Evolutionary conservation across 2,797 vertebrate species (phyloP), one percentile per base, ranked within the genome.

Genomic region (Premnoplex brunnescens): DNA sequence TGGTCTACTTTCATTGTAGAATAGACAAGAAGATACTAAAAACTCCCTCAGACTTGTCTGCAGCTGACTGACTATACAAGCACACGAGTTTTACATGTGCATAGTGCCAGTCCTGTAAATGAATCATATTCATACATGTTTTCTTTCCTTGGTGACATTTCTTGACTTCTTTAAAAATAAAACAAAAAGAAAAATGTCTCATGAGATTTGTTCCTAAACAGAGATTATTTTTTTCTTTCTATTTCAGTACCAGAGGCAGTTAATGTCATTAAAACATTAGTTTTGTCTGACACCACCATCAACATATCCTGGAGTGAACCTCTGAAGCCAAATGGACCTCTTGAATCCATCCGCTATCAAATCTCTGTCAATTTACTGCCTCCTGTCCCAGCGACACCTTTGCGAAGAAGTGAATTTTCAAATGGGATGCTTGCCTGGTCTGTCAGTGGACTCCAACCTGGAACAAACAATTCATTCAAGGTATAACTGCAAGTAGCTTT

Each of bases 181-280:
- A 79, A 46, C 5, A n/a, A 77, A 12, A 3, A 54, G 72, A 39
- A 13, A 32, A 46, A 15, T 14, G 8, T 37, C 51, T 54, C n/a
- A 7, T 48, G 23, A 84, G 12, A 58, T 36, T 28, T 68, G 37
- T 39, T 54, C 41, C 36, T 64, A 77, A 87, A 91, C 32, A 16
- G 23, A 58, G 4, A 63, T 75, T 68, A 36, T 4, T 10, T 86
- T 86, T 92, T 88, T 32, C 44, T 88, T 44, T 96, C 90, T 96
- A n/a, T 97, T 96, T 91, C 93, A 98, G 97, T 98, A 64, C 98
- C 98, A 71, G 97, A 92, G 72, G 95, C 95, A 43, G 97, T 97
- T 60, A 34, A 37, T 39, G 66, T 71, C 23, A 68, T 97, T 77
- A 81, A 94, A 34, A 41, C 76, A 24, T 89, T 91, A 0, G 97